phyloP scores from a whole-genome alignment of 2,797 vertebrate genomes.

The Halcyon smyrnensis region DNA sequence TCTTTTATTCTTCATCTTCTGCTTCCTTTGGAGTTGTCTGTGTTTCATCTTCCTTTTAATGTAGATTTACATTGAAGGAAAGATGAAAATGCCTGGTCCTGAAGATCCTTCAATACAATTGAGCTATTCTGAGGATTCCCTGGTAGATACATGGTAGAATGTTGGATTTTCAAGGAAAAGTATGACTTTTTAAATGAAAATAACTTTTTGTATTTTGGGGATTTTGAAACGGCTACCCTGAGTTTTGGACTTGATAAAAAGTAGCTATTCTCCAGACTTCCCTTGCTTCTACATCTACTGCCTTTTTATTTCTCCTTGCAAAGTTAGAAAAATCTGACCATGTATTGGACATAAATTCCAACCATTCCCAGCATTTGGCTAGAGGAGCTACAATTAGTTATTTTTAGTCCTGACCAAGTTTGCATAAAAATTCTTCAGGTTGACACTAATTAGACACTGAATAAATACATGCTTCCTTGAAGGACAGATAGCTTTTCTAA shows the following conservation, averaged over 20 bases:
- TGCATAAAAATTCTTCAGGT: neutral
- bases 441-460: neutral
- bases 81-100: neutral
- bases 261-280: neutral
- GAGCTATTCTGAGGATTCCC: neutral
- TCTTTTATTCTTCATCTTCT: neutral
- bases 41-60: neutral
- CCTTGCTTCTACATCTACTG: neutral
- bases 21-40: neutral
- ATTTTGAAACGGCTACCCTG: neutral
- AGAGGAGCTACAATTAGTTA: slow-evolving; percentile 5
- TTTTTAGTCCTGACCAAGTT: neutral
- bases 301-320: neutral
- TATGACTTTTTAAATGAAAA: neutral
- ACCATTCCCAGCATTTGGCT: neutral
- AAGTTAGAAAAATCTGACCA: neutral
- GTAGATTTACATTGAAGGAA: neutral
- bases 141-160: neutral
- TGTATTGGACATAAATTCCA: neutral
- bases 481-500: neutral
- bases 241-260: neutral
- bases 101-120: neutral
- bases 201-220: neutral
- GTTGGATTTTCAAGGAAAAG: neutral
- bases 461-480: neutral